A percentile compares a stretch with the other conserved stretches of the same genome.
phyloP scores from a whole-genome alignment of 2,113 vertebrate species.

The Chloropsis hardwickii region DNA sequence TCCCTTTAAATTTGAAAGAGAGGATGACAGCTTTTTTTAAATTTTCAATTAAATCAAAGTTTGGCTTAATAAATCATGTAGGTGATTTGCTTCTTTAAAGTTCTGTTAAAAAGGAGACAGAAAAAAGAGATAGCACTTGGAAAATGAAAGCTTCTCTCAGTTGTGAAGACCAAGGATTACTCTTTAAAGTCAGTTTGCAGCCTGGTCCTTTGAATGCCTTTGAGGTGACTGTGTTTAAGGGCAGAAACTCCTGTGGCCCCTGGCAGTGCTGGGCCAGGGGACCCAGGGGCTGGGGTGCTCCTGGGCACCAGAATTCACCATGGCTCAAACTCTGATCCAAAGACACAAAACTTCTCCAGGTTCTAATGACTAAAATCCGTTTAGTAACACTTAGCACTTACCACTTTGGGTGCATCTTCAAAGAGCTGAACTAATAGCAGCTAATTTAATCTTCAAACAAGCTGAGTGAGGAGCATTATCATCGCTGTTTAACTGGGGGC shows the following conservation, averaged over 20 bases:
- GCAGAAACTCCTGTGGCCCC: background rate
- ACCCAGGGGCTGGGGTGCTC: background rate
- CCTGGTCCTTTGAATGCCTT: background rate
- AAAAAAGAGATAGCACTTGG: background rate
- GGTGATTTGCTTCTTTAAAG: background rate
- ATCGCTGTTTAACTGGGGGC: background rate
- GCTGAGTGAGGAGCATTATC: conserved; percentile 24
- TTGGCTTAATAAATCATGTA: rapidly evolving
- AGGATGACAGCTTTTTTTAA: background rate
- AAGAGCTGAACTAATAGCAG: conserved; percentile 51
- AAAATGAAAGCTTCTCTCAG: background rate
- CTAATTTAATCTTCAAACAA: conserved; percentile 60
- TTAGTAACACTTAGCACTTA: conserved; percentile 10
- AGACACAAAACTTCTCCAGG: background rate
- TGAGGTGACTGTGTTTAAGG: background rate
- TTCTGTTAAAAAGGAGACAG: background rate
- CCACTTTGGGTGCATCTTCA: conserved; percentile 22
- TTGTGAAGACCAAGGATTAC: background rate
- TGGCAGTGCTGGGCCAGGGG: background rate
- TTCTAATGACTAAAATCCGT: background rate
- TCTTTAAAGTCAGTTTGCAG: background rate
- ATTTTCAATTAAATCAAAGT: background rate
- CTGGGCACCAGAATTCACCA: background rate
- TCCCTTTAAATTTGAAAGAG: background rate
- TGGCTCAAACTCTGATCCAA: background rate